Evolutionary conservation across 92 coral and sea anemone species (phyloP), one percentile per base, ranked within the genome.

Genomic region (Zoanthus sansibaricus): DNA sequence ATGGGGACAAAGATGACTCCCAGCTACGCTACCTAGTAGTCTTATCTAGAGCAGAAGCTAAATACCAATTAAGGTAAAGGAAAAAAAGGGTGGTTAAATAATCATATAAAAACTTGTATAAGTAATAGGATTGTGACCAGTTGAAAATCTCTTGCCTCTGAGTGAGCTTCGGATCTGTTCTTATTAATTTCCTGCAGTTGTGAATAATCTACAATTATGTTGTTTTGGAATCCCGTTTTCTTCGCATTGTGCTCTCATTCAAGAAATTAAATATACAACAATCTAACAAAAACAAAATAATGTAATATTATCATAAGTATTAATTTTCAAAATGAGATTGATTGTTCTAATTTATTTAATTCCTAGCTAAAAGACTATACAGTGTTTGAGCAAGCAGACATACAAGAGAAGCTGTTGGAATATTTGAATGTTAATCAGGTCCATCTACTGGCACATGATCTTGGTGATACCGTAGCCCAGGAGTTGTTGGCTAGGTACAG

Each of bases 381-480:
- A 25, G 96, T 97, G 58, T 69, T 89, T 82, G 94, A 95, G 17
- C 99, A 97, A 84, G 99, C 99, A 21, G 66, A 91, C 48, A 87
- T 97, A 67, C 93, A 90, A 68, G 99, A 97, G 56, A 62, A 77
- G 46, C 88, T 97, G n/a, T 79, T 97, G 21, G 83, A 79, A 14
- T 86, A 85, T 47, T 93, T 97, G 71, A 93, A 93, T 25, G 69
- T 97, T 13, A 71, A 55, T 13, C 91, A 89, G 3, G 84, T 97
- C 52, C 93, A 95, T 68, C 89, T 97, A 54, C 68, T 97, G 66
- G 93, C 99, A 14, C 99, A 97, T 90, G 99, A 97, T 48, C 89
- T 97, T 72, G 99, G 99, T 30, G 98, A 95, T 75, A 97, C 99
- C 7, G 99, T 97, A 42, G 98, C 98, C 16, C 90, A 91, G 78